Conservation (phyloP, 2,888 invertebrate species). For the Athalia cordata region DNA sequence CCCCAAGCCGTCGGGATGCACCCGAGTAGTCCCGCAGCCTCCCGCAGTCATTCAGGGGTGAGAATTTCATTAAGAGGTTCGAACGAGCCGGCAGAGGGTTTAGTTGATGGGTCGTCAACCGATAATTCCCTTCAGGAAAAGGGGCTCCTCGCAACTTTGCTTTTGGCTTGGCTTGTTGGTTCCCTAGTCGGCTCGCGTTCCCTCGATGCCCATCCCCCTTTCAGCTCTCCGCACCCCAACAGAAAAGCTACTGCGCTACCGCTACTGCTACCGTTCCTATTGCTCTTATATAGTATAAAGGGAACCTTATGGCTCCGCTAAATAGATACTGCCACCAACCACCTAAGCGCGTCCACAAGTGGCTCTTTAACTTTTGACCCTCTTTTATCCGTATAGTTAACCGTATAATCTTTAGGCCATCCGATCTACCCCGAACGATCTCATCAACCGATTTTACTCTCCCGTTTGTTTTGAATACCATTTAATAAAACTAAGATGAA, state of each 20-base stretch:
- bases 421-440: slow-evolving; percentile 10
- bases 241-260: too few relatives aligned
- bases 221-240: not conserved
- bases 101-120: slow-evolving; percentile 74
- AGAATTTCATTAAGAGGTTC: slow-evolving; percentile 75
- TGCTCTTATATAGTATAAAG: slow-evolving; percentile 68
- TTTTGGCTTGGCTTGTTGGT: slow-evolving; percentile 43
- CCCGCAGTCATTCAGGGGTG: slow-evolving; percentile 72
- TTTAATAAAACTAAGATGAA: too few relatives aligned
- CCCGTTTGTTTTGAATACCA: too few relatives aligned
- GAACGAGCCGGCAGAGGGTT: slow-evolving; percentile 72
- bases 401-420: slow-evolving; percentile 64
- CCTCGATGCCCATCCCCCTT: slow-evolving; percentile 30
- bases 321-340: slow-evolving; percentile 71
- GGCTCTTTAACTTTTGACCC: slow-evolving; percentile 74
- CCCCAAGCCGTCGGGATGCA: too few relatives aligned
- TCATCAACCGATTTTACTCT: too few relatives aligned
- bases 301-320: slow-evolving; percentile 73
- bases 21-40: slow-evolving; percentile 64
- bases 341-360: slow-evolving; percentile 68
- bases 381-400: slow-evolving; percentile 69
- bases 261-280: too few relatives aligned
- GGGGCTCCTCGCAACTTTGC: slow-evolving; percentile 51
- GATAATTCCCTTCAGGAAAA: slow-evolving; percentile 72
- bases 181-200: slow-evolving; percentile 20